A percentile compares a stretch with the other conserved stretches of the same genome.
These are phyloP conservation scores for Himalopsyche phryganea DNA, from an alignment of 1,140 invertebrate species.

Conservation along the genomic window DNA sequence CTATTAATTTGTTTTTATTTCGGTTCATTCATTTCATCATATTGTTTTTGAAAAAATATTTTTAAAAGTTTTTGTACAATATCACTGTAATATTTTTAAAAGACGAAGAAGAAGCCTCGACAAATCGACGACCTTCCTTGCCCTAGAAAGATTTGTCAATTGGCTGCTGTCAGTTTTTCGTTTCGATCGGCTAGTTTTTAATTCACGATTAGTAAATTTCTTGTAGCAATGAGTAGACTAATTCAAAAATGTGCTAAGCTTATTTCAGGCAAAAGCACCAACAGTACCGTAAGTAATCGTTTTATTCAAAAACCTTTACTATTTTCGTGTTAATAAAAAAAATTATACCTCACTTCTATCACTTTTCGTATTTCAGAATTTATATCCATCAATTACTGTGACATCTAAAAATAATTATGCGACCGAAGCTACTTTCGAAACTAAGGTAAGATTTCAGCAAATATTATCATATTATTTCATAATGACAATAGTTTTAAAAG, in stretches of 20 bases:
- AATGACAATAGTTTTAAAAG: not conserved
- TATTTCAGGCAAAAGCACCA: slow-evolving; percentile 3
- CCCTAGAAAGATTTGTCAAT: slow-evolving; percentile 19
- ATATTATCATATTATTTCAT: not conserved
- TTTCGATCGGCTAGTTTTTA: slow-evolving; percentile 3
- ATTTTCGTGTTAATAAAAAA: not conserved
- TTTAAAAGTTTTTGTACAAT: no score
- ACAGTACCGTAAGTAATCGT: slow-evolving; percentile 8
- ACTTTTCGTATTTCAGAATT: slow-evolving; percentile 39
- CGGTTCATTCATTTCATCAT: no score
- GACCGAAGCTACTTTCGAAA: slow-evolving; percentile 68
- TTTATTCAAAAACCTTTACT: slow-evolving; percentile 2
- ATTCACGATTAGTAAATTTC: slow-evolving; percentile 3
- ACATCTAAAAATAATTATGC: slow-evolving; percentile 56
- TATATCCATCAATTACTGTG: slow-evolving; percentile 39
- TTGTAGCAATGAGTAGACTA: slow-evolving; percentile 20
- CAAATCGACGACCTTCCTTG: slow-evolving; percentile 16
- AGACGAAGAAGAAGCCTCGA: no score
- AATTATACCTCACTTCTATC: not conserved
- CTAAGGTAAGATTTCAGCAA: slow-evolving; percentile 52
- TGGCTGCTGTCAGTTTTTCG: slow-evolving; percentile 15
- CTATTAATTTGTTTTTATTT: no score
- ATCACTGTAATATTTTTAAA: no score
- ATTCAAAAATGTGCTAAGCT: slow-evolving; percentile 18
- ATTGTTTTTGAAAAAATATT: no score